phyloP scores from a whole-genome alignment of 2,113 vertebrate species.

The Dasyprocta punctata region DNA sequence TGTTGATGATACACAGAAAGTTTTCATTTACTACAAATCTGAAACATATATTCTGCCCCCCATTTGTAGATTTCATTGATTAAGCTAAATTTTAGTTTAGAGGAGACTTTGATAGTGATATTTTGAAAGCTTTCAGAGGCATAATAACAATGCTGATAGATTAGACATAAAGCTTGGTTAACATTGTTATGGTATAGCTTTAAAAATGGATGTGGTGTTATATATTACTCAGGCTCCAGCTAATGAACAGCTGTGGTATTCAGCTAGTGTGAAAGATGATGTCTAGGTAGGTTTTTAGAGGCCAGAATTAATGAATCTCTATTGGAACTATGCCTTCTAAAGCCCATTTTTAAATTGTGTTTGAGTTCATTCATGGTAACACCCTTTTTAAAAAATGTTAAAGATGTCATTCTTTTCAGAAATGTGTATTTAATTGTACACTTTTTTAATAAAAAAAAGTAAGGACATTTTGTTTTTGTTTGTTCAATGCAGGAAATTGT shows the following conservation, averaged over 20 bases:
- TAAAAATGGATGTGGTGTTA: conserved; percentile 43
- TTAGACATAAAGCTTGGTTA: conserved; percentile 39
- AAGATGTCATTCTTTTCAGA: conserved; percentile 50
- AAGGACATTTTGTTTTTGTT: conserved; percentile 43
- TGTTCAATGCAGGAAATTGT: conserved; percentile 29
- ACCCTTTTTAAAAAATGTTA: conserved; percentile 56
- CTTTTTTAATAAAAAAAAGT: not conserved
- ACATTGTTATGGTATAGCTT: conserved; percentile 19
- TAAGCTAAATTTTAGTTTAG: conserved; percentile 47
- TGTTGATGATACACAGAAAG: conserved; percentile 56
- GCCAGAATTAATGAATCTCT: conserved; percentile 24
- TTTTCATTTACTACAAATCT: conserved; percentile 38
- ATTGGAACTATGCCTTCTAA: conserved; percentile 33
- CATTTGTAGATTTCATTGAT: not conserved
- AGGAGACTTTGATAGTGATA: not conserved
- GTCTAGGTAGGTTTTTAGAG: conserved; percentile 26
- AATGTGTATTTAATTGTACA: conserved; percentile 55
- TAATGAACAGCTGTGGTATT: not conserved
- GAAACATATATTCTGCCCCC: not conserved
- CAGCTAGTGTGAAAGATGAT: not conserved
- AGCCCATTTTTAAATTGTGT: conserved; percentile 26
- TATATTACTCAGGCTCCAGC: not conserved
- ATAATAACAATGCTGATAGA: conserved; percentile 3
- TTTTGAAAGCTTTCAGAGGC: not conserved
- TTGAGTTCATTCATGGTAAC: conserved; percentile 37